Evolutionary conservation across 2,113 vertebrate genomes (phyloP), one percentile per base, ranked within the genome.

Genomic region (Bufo gargarizans): DNA sequence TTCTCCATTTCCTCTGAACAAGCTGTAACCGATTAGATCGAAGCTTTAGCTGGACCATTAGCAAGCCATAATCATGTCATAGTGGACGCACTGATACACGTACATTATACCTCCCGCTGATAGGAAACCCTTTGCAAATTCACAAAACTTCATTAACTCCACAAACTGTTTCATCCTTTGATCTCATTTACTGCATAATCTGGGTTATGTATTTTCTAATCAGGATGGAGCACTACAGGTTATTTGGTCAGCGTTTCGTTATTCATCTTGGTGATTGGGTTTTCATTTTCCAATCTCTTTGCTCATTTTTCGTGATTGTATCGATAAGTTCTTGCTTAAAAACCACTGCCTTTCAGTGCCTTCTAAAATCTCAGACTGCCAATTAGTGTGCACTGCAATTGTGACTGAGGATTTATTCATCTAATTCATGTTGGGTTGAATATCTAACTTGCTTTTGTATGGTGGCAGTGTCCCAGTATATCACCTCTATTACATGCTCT

Each of bases 131-230:
- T 82, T 10, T 82, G 43, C 43, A 7, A 82, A 82, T 82, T 63
- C 58, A 82, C 58, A 63, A 82, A 82, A 82, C 79, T 20, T 82
- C 33, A 82, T 82, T 63, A 82, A 65, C 58, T 82, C 13, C 58
- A 65, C 63, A n/a, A 69, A 69, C 53, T 84, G 20, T 53, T 69
- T 84, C 45, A 69, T 63, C 82, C 58, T 47, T 43, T 63, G 79
- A 82, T 61, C 79, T 49, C 79, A 81, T 81, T 81, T 61, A 61
- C 11, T 47, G 12, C 2, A 2, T 11, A 43, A n/a, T 58, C 74
- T 82, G 4, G 61, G 12, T 33, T 11, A 84, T 22, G 65, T 61
- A 5, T 47, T 9, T 9, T 1, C 33, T 33, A 33, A 33, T 33
- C 16, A 3, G 22, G 3, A 77, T 4, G 43, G 47, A n/a, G 12